Percentiles rank a stretch among this genome's conserved stretches.
Evolutionary conservation across 1,140 invertebrate genomes (phyloP).

Genomic region (Macrosteles quadrilineatus): DNA sequence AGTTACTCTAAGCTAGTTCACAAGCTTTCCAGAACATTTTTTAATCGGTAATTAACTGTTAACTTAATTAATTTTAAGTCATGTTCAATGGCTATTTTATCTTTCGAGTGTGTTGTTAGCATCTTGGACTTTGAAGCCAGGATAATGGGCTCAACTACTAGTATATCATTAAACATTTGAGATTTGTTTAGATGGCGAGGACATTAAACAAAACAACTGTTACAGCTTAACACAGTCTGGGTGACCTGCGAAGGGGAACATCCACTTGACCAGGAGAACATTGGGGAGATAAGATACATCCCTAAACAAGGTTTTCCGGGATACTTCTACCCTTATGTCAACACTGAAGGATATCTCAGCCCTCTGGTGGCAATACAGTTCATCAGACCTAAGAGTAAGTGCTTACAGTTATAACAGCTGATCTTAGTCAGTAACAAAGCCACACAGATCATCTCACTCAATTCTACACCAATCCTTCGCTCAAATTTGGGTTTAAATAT

Average conservation of each 20-base stretch:
- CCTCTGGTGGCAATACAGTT: conserved; percentile 62
- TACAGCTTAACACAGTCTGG: conserved; percentile 53
- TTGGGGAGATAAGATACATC: conserved; percentile 54
- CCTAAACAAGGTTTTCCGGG: conserved; percentile 51
- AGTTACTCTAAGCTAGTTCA: too few species aligned
- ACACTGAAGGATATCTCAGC: conserved; percentile 56
- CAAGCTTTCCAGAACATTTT: too few species aligned
- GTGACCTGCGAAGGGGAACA: conserved; percentile 59
- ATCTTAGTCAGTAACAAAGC: not conserved
- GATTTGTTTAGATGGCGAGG: not conserved
- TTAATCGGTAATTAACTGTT: too few species aligned
- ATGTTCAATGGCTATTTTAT: too few species aligned
- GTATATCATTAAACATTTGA: not conserved
- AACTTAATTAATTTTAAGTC: too few species aligned
- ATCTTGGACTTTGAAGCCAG: not conserved
- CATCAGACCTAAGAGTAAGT: conserved; percentile 47
- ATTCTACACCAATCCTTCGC: too few species aligned
- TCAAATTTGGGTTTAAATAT: too few species aligned
- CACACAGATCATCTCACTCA: too few species aligned
- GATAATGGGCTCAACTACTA: not conserved
- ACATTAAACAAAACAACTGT: not conserved
- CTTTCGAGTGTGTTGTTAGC: too few species aligned
- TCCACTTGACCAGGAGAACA: conserved; percentile 58
- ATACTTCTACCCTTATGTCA: conserved; percentile 50
- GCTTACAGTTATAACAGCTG: not conserved